Percentiles rank a stretch among this genome's conserved stretches.
Evolutionary conservation across 1,140 invertebrate genomes (phyloP).

Genomic region (Conus ventricosus): DNA sequence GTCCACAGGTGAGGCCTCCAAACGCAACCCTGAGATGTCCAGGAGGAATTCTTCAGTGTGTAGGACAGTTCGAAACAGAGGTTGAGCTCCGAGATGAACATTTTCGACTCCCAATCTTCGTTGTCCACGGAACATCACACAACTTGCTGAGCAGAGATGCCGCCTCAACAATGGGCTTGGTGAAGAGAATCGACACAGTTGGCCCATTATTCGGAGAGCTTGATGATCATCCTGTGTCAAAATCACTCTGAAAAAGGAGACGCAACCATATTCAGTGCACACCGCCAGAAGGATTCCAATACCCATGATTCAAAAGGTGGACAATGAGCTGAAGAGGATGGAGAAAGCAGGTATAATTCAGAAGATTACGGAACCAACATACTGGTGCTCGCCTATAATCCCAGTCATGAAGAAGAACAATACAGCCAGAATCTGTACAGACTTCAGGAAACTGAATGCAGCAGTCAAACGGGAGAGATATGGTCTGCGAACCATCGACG

Average conservation of each 20-base stretch:
- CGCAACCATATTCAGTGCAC: background rate
- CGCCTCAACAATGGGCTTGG: background rate
- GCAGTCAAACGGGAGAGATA: background rate
- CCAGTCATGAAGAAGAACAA: conserved; percentile 1
- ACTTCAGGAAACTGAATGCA: background rate
- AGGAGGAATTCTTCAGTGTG: background rate
- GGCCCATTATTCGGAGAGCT: too few relatives aligned
- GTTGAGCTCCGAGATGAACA: background rate
- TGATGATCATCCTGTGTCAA: background rate
- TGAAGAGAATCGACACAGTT: background rate
- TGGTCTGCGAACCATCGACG: background rate
- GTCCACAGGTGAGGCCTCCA: too few relatives aligned
- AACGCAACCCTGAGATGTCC: background rate
- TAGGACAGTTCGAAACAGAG: conserved; percentile 1
- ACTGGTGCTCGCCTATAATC: background rate
- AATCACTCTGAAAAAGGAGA: background rate
- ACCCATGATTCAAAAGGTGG: background rate
- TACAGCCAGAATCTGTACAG: background rate
- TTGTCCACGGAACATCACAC: background rate
- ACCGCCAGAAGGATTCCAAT: background rate
- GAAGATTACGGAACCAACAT: conserved; percentile 13
- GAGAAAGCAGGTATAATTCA: background rate
- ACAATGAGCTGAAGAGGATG: conserved; percentile 22
- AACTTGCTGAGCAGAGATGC: conserved; percentile 25
- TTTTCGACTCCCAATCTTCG: background rate